Evolutionary conservation across 1,140 invertebrate genomes (phyloP).

Genomic region (Sipha flava): DNA sequence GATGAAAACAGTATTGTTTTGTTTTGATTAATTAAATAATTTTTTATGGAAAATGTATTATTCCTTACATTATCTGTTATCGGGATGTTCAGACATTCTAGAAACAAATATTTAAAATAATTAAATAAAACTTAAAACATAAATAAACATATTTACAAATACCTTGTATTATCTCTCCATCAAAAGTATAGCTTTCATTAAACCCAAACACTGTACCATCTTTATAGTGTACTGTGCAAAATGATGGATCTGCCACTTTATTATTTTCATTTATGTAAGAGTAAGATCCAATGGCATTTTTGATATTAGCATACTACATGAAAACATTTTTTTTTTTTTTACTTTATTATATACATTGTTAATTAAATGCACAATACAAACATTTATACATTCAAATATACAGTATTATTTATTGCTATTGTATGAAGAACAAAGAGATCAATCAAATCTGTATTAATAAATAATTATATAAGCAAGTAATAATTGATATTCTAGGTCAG

Average conservation of each 20-base stretch:
- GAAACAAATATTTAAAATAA: conserved; percentile 34
- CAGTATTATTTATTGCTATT: too few species aligned
- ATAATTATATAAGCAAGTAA: too few species aligned
- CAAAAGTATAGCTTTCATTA: conserved; percentile 84
- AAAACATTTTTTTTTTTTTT: conserved; percentile 25
- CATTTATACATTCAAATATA: too few species aligned
- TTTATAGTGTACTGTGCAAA: conserved; percentile 74
- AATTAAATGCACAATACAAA: too few species aligned
- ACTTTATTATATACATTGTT: too few species aligned
- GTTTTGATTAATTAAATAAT: conserved; percentile 53
- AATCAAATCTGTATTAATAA: too few species aligned
- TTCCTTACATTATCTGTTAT: conserved; percentile 21
- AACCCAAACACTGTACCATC: conserved; percentile 75
- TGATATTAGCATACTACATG: conserved; percentile 65
- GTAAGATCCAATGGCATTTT: conserved; percentile 77
- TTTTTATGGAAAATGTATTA: conserved; percentile 49
- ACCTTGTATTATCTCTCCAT: conserved; percentile 62
- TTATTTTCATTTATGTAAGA: conserved; percentile 71
- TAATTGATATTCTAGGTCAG: too few species aligned
- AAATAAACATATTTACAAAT: neutral
- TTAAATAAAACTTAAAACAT: neutral
- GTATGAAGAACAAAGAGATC: too few species aligned
- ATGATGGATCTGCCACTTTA: conserved; percentile 54
- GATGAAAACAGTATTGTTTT: conserved; percentile 66
- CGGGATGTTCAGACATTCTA: conserved; percentile 38